phyloP scores from a whole-genome alignment of 1,140 invertebrate genomes.

The Platorchestia sp. region DNA sequence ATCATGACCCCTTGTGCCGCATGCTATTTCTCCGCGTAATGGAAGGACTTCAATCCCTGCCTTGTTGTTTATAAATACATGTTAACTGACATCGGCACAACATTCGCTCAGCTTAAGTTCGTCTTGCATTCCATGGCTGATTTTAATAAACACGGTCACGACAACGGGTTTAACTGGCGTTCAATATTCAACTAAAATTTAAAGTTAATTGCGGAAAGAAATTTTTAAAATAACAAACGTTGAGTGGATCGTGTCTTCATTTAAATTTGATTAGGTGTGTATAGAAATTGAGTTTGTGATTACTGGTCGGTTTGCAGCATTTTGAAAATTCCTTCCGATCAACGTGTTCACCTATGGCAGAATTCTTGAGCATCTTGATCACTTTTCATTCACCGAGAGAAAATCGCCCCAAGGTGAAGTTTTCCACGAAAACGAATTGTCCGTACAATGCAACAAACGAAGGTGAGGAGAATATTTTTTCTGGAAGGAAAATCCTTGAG shows the following conservation, averaged over 20 bases:
- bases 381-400: neutral
- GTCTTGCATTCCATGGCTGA: neutral
- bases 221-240: too few relatives aligned
- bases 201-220: too few relatives aligned
- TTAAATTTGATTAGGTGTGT: too few relatives aligned
- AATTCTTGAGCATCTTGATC: neutral
- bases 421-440: neutral
- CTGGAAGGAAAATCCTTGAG: neutral
- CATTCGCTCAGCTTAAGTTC: neutral
- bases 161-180: too few relatives aligned
- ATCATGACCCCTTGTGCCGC: neutral
- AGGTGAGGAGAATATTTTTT: neutral
- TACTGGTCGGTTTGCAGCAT: too few relatives aligned
- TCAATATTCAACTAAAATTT: too few relatives aligned
- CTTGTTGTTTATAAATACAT: neutral
- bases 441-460: neutral
- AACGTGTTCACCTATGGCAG: too few relatives aligned
- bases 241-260: too few relatives aligned
- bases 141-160: neutral
- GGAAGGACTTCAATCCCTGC: neutral
- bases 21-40: neutral
- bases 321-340: too few relatives aligned
- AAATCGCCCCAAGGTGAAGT: neutral
- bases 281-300: too few relatives aligned
- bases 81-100: neutral